Conservation (phyloP, 2,888 invertebrate genomes). For the Acrobasis repandana region DNA sequence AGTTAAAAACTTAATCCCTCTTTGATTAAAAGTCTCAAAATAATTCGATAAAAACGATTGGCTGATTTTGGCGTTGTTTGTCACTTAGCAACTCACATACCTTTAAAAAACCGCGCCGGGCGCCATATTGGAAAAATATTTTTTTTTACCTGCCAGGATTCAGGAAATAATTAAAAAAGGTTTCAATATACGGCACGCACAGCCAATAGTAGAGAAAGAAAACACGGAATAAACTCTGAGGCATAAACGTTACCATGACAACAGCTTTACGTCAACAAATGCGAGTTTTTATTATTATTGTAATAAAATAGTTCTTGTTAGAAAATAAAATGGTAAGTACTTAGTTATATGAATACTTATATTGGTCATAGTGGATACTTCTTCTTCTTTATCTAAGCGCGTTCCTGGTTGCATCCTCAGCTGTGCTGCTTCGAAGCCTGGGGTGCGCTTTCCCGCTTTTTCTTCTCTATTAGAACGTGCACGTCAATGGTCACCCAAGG, state of each 20-base stretch:
- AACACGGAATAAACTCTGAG: too few species aligned
- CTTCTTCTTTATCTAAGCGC: too few species aligned
- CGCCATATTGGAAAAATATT: neutral
- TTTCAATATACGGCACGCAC: neutral
- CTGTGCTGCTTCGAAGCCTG: too few species aligned
- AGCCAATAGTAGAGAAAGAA: neutral
- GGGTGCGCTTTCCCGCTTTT: too few species aligned
- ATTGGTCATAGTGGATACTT: neutral
- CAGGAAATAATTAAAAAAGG: neutral
- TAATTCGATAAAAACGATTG: slow-evolving; percentile 8
- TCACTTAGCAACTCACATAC: slow-evolving; percentile 43
- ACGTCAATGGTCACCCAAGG: too few species aligned
- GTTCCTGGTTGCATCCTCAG: too few species aligned
- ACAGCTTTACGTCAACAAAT: slow-evolving; percentile 46
- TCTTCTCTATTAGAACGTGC: too few species aligned
- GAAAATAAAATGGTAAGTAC: slow-evolving; percentile 25
- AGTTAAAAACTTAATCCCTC: too few species aligned
- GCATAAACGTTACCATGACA: slow-evolving; percentile 43
- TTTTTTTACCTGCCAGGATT: neutral
- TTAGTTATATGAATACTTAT: neutral
- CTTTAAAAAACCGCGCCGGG: slow-evolving; percentile 4
- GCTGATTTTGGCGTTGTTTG: slow-evolving; percentile 29
- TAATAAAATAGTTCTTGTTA: neutral
- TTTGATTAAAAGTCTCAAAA: neutral
- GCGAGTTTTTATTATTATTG: slow-evolving; percentile 22